Conservation (phyloP, 2,113 vertebrate species). For the Chaenogobius annularis region DNA sequence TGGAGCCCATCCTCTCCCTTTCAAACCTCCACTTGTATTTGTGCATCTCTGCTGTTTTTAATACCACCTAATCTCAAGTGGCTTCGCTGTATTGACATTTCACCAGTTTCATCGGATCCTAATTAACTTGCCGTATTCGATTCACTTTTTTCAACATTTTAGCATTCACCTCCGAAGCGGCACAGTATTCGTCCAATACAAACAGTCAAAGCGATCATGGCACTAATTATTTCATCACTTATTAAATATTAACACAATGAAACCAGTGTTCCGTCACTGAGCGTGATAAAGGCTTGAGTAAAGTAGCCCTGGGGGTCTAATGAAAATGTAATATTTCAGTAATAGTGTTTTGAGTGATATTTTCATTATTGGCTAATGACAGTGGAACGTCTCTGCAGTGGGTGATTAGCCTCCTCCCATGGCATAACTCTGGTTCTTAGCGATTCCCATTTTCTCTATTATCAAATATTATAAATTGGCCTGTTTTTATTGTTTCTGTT, state of each 20-base stretch:
- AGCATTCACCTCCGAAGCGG: background rate
- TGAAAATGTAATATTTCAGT: conserved; percentile 61
- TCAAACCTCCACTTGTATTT: background rate
- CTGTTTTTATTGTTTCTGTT: conserved; percentile 26
- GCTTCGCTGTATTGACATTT: conserved; percentile 10
- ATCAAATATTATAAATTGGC: conserved; percentile 49
- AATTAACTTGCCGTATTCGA: conserved; percentile 2
- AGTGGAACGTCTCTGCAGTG: conserved; percentile 42
- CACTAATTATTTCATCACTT: conserved; percentile 44
- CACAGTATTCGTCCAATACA: conserved; percentile 20
- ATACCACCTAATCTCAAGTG: background rate
- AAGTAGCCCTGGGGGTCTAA: conserved; percentile 46
- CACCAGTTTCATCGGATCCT: background rate
- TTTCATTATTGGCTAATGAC: conserved; percentile 67
- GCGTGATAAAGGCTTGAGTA: conserved; percentile 36
- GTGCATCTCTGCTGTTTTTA: background rate
- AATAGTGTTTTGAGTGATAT: conserved; percentile 63
- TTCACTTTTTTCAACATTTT: conserved; percentile 16
- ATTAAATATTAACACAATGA: conserved; percentile 66
- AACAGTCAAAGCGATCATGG: conserved; percentile 31
- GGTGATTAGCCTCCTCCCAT: conserved; percentile 56
- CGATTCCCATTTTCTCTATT: conserved; percentile 15
- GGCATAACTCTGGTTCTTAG: conserved; percentile 38
- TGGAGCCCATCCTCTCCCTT: conserved; percentile 7
- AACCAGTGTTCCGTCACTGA: conserved; percentile 49